Evolutionary conservation across 2,888 invertebrate species (phyloP), one percentile per base, ranked within the genome.

Genomic region (Merodon equestris): DNA sequence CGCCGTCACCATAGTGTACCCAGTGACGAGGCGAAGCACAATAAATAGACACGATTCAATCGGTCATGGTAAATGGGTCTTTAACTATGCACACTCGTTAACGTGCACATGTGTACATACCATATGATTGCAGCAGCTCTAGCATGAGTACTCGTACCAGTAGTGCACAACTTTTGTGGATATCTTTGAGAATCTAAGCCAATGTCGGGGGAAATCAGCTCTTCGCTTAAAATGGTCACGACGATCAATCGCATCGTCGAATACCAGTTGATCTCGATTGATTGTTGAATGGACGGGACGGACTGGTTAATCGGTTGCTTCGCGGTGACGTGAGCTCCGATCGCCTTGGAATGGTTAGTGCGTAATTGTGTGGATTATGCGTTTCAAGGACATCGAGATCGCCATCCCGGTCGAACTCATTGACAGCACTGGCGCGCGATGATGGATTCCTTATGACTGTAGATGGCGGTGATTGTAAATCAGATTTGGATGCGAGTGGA

Each of bases 1-100:
- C 27, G 48, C 7, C 27, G 27, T 27, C 27, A 27, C 27, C 27
- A 7, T 7, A 27, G 7, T 27, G 27, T 27, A 27, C 27, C 27
- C 7, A 7, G 27, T 27, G 27, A 9, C 13, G 51, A 36, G 34
- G 50, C 14, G 50, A 44, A 53, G 45, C 9, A 27, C 27, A 56
- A 61, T 45, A 67, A 50, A 66, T 61, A 60, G 48, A 48, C 44
- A 56, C 19, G 18, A 44, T 48, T 81, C 81, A 81, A 70, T 81
- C 81, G 81, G 81, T 81, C 81, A 75, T 81, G 75, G 70, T 81
- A 81, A 81, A 66, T 81, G 70, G 71, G 81, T 75, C 75, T 71
- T 70, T 58, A 79, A 73, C 67, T 44, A 44, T 48, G 17, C 53
- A 42, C 56, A 44, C 45, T 58, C 18, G 17, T 34, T 27, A 15